Percentiles rank a stretch among this genome's conserved stretches.
Conservation (phyloP, 2,888 invertebrate species). For the Temnothorax unifasciatus region DNA sequence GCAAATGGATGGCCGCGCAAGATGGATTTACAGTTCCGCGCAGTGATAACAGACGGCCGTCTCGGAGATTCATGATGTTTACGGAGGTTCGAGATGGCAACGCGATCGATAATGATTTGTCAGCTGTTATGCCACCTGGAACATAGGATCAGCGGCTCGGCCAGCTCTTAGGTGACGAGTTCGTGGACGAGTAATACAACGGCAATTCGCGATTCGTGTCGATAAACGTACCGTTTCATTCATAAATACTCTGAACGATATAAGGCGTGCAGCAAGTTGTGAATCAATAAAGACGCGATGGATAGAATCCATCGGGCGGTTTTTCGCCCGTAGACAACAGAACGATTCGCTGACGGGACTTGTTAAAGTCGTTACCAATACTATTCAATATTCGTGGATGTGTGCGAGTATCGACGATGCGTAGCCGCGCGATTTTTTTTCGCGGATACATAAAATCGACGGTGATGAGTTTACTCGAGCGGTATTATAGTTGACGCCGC, state of each 20-base stretch:
- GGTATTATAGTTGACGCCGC: neutral
- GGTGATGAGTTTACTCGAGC: neutral
- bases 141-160: slow-evolving; percentile 3
- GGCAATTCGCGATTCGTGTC: neutral
- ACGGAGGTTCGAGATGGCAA: slow-evolving; percentile 34
- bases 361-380: neutral
- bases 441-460: neutral
- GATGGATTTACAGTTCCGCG: slow-evolving; percentile 44
- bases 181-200: neutral
- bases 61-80: slow-evolving; percentile 50
- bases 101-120: slow-evolving; percentile 51
- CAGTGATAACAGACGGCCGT: slow-evolving; percentile 46
- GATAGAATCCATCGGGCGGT: slow-evolving; percentile 32
- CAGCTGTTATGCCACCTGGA: slow-evolving; percentile 38
- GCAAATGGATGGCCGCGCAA: slow-evolving; percentile 38
- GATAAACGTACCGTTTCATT: slow-evolving; percentile 27
- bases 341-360: slow-evolving; percentile 19
- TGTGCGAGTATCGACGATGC: neutral
- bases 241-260: slow-evolving; percentile 60
- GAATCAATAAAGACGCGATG: slow-evolving; percentile 63
- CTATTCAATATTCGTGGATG: neutral
- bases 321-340: slow-evolving; percentile 36
- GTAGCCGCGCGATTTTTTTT: neutral
- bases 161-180: neutral
- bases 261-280: slow-evolving; percentile 29